These are phyloP conservation scores for Gallinago nigripennis DNA, from an alignment of 2,797 vertebrate genomes.

Conservation along the genomic window DNA sequence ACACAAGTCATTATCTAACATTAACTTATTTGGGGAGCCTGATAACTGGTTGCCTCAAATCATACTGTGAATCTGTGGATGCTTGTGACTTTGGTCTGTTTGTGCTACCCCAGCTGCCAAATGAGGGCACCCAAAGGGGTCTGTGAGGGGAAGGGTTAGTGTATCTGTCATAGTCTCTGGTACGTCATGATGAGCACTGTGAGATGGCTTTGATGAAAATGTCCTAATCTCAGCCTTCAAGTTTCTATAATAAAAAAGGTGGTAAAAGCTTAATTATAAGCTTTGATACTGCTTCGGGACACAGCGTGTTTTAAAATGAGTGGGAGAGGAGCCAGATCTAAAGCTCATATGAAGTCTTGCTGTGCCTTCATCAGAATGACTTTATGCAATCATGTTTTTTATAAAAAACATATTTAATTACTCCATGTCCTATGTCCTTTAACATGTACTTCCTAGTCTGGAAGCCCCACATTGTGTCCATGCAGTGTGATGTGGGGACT, in stretches of 20 bases:
- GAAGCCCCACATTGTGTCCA: neutral
- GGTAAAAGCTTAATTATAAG: neutral
- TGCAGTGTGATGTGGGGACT: neutral
- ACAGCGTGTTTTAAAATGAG: neutral
- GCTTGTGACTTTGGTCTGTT: neutral
- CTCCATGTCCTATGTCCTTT: neutral
- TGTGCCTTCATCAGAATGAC: neutral
- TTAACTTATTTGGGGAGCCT: rapidly evolving
- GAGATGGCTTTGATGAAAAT: neutral
- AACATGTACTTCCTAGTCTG: neutral
- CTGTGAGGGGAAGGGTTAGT: neutral
- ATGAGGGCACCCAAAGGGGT: no score
- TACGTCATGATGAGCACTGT: rapidly evolving
- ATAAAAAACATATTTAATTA: neutral
- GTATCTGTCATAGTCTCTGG: neutral
- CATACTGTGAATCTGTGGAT: neutral
- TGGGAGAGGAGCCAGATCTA: neutral
- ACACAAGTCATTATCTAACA: rapidly evolving
- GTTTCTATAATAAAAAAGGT: neutral
- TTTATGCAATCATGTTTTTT: neutral
- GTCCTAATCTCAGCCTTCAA: neutral
- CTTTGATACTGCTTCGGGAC: neutral
- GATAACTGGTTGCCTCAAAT: neutral
- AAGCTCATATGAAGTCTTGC: neutral
- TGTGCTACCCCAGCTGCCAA: neutral